Evolutionary conservation across 2,797 vertebrate genomes (phyloP), one percentile per base, ranked within the genome.

Genomic region (Australoheros facetus): DNA sequence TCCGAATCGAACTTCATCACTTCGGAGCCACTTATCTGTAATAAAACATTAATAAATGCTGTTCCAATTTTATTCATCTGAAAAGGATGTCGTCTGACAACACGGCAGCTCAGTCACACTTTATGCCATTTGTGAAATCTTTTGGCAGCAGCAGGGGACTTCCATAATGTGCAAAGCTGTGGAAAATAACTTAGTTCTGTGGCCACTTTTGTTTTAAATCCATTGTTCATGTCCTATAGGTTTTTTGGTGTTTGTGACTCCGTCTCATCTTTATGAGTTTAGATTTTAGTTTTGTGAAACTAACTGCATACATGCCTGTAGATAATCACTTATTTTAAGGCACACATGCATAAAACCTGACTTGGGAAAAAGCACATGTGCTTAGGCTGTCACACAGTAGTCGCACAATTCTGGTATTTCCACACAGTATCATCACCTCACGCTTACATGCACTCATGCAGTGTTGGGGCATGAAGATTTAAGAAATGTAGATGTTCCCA

Each of bases 41-140:
- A 90, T 88, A 71, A 88, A 85, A 78, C 66, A 85, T 85, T 60
- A 69, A 83, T 80, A 81, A 66, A 81, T 30, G 73, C 34, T 77
- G 55, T 79, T 83, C 75, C 76, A 85, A 57, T 75, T 85, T 80
- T 62, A 81, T 78, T 28, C 78, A 72, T 79, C 60, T 54, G 69
- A 76, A 70, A 62, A 69, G 73, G 79, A 81, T 87, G 82, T 62
- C 56, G 55, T 79, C 75, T 75, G 80, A 84, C 88, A 83, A 79
- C 88, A 87, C 1, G 19, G 32, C 51, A 26, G 59, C 69, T 77
- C 58, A 81, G 59, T 84, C 81, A 80, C 75, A 73, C 79, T 85
- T 86, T 28, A 59, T 56, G 54, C 73, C 28, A 39, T 62, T 74
- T 70, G 54, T 75, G 26, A 60, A 80, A 80, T 80, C 71, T 85